These are phyloP conservation scores for Vombatus ursinus DNA, from an alignment of 2,113 vertebrate species.

Conservation along the genomic window DNA sequence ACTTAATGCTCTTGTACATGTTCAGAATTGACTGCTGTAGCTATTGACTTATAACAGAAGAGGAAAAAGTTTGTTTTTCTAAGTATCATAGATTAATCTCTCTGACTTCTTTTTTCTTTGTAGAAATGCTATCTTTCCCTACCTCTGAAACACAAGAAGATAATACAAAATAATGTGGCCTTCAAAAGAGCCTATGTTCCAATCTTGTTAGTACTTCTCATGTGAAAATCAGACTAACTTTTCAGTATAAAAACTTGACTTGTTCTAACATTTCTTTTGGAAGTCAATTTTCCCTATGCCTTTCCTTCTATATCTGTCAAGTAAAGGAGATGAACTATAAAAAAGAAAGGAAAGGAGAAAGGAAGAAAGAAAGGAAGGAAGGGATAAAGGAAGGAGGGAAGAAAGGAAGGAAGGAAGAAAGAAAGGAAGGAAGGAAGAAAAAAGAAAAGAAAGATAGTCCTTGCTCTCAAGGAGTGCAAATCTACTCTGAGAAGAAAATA, in stretches of 20 bases:
- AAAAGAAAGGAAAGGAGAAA: no score
- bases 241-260: constrained; percentile 25
- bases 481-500: not conserved
- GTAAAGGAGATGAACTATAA: not conserved
- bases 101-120: not conserved
- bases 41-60: constrained; percentile 18
- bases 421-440: no score
- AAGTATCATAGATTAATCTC: not conserved
- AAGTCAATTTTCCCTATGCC: not conserved
- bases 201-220: constrained; percentile 10
- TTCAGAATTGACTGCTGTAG: constrained; percentile 6
- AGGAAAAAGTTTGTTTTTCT: constrained; percentile 6
- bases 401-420: no score
- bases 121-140: not conserved
- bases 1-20: not conserved
- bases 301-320: not conserved
- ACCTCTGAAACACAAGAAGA: not conserved
- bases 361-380: no score
- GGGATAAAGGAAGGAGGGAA: no score
- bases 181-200: not conserved
- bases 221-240: constrained; percentile 3
- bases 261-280: constrained; percentile 14
- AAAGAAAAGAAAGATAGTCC: not conserved
- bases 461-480: not conserved
- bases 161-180: not conserved